Percentiles rank a stretch among this genome's conserved stretches.
These are phyloP conservation scores for Hirtodrosophila trivittata DNA, from an alignment of 2,888 invertebrate genomes.

Conservation along the genomic window DNA sequence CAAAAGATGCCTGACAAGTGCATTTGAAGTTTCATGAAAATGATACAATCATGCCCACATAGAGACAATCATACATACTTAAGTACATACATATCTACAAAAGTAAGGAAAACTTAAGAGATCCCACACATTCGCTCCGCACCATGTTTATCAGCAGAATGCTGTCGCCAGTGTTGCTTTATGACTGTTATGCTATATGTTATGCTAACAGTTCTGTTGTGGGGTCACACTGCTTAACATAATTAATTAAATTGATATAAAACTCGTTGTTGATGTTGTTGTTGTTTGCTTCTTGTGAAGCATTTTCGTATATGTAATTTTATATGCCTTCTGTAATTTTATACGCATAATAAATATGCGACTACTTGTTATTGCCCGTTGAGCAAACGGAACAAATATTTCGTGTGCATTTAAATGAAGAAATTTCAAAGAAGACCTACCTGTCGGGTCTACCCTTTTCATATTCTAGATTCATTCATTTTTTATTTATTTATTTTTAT, in stretches of 20 bases:
- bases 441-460: conserved; percentile 39
- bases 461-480: conserved; percentile 30
- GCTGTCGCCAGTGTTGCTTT: background rate
- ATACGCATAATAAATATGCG: conserved; percentile 46
- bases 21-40: conserved; percentile 38
- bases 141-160: background rate
- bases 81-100: background rate
- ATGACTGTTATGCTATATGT: background rate
- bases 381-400: conserved; percentile 51
- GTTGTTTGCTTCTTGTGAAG: conserved; percentile 19
- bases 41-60: background rate
- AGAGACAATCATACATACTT: background rate
- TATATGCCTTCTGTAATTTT: conserved; percentile 66
- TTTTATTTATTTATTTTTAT: conserved; percentile 12
- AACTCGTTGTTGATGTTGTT: conserved; percentile 9
- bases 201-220: background rate
- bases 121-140: background rate
- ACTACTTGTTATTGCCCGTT: conserved; percentile 50
- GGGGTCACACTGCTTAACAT: background rate
- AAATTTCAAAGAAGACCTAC: conserved; percentile 62
- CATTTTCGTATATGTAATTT: conserved; percentile 51
- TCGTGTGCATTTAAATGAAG: conserved; percentile 58
- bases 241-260: conserved; percentile 24
- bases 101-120: background rate
- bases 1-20: conserved; percentile 62